Conservation (phyloP, 2,888 invertebrate genomes). For the Endomychus coccineus region DNA sequence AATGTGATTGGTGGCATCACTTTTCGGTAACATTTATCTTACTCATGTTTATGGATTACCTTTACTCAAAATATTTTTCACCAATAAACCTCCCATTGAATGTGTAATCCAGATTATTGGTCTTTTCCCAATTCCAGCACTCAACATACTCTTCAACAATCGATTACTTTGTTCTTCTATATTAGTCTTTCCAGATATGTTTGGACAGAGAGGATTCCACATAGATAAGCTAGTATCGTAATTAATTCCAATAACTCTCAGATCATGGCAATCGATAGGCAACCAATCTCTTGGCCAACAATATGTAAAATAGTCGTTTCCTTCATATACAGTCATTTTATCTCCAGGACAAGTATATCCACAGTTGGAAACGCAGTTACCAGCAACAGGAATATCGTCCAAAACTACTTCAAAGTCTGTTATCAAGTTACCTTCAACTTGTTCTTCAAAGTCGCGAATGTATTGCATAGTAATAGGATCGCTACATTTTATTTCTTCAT, state of each 20-base stretch:
- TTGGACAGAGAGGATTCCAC: conserved; percentile 68
- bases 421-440: conserved; percentile 50
- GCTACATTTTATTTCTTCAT: conserved; percentile 17
- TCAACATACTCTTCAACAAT: conserved; percentile 57
- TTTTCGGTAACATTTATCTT: neutral
- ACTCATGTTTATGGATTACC: conserved; percentile 38
- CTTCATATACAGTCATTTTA: conserved; percentile 15
- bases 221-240: conserved; percentile 79
- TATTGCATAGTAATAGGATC: conserved; percentile 39
- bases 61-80: conserved; percentile 75
- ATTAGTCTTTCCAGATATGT: conserved; percentile 48
- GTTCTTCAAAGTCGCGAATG: conserved; percentile 50
- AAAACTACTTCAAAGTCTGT: conserved; percentile 57
- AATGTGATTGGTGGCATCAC: neutral
- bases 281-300: conserved; percentile 98
- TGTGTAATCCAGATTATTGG: conserved; percentile 90
- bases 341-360: conserved; percentile 10
- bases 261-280: conserved; percentile 65
- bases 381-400: conserved; percentile 53
- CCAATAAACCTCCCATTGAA: conserved; percentile 92
- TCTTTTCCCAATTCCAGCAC: conserved; percentile 71
- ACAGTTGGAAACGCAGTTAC: conserved; percentile 3
- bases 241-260: conserved; percentile 78
- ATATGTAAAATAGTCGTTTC: conserved; percentile 48
- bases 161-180: conserved; percentile 62